phyloP scores from a whole-genome alignment of 2,888 invertebrate genomes.

The Chrysotoxum bicinctum region DNA sequence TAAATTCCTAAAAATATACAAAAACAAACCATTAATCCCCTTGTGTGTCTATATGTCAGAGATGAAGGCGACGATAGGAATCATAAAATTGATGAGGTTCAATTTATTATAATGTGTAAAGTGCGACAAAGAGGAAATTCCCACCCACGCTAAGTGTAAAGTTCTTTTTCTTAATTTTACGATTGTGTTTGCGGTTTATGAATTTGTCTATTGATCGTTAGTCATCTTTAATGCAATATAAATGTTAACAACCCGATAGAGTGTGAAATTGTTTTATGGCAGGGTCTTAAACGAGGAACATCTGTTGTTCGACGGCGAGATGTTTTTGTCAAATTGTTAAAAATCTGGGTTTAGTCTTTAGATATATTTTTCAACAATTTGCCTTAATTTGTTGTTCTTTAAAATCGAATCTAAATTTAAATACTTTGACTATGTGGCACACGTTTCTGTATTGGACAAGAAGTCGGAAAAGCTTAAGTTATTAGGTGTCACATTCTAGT shows the following conservation, averaged over 20 bases:
- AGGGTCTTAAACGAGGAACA: slow-evolving; percentile 15
- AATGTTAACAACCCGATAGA: slow-evolving; percentile 23
- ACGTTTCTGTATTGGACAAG: too few species aligned
- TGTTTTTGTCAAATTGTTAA: not conserved
- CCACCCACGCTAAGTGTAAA: slow-evolving; percentile 15
- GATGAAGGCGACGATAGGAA: not conserved
- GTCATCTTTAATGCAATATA: slow-evolving; percentile 30
- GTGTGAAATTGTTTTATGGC: slow-evolving; percentile 20
- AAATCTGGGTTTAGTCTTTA: not conserved
- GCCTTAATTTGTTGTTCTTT: not conserved
- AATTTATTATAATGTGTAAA: slow-evolving; percentile 7
- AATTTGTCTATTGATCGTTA: slow-evolving; percentile 47
- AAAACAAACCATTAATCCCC: not conserved
- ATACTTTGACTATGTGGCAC: not conserved
- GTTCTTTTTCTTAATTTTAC: not conserved
- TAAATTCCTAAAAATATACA: slow-evolving; percentile 82
- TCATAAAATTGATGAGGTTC: not conserved
- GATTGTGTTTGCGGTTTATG: slow-evolving; percentile 43
- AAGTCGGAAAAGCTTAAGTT: too few species aligned
- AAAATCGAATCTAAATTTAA: not conserved
- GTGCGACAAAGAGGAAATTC: slow-evolving; percentile 4
- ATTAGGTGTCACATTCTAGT: too few species aligned
- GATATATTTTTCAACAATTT: not conserved
- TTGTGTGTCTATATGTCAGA: not conserved
- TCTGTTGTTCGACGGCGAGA: slow-evolving; percentile 13